Conservation (phyloP, 2,797 vertebrate genomes). For the Myotis findleyi region DNA sequence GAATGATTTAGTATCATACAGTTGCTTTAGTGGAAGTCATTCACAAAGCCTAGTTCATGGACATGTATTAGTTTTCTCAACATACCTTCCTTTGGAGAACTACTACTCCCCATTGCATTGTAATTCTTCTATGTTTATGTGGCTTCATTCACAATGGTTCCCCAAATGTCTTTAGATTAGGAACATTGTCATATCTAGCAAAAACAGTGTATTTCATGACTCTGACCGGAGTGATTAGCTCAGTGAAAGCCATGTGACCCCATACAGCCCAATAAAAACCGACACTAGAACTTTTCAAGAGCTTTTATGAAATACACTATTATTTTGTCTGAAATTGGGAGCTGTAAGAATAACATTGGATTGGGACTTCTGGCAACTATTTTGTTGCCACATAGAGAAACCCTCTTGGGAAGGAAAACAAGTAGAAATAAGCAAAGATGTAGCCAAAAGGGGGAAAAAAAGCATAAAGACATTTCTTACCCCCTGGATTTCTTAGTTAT, state of each 20-base stretch:
- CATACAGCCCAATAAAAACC: not conserved
- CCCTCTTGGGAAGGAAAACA: not conserved
- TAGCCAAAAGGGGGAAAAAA: not conserved
- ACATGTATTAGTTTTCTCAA: conserved; percentile 3
- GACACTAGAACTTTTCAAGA: conserved; percentile 6
- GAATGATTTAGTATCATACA: not conserved
- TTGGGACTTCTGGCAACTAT: not conserved
- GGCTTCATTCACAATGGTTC: not conserved
- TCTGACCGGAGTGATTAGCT: not conserved
- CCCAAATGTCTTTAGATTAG: not conserved
- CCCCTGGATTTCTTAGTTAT: not conserved
- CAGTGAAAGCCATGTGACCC: not conserved
- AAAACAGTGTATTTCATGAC: not conserved
- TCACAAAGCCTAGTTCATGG: not conserved
- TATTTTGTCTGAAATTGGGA: not conserved
- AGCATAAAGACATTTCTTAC: not conserved
- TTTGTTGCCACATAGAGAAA: not conserved
- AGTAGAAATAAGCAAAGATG: not conserved
- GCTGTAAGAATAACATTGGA: not conserved
- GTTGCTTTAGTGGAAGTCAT: not conserved
- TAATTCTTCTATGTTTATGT: not conserved
- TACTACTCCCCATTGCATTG: not conserved
- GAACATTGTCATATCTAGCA: not conserved
- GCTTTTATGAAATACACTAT: not conserved
- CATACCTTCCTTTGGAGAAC: not conserved